Evolutionary conservation across 2,113 vertebrate genomes (phyloP).

Genomic region (Peromyscus polionotus): DNA sequence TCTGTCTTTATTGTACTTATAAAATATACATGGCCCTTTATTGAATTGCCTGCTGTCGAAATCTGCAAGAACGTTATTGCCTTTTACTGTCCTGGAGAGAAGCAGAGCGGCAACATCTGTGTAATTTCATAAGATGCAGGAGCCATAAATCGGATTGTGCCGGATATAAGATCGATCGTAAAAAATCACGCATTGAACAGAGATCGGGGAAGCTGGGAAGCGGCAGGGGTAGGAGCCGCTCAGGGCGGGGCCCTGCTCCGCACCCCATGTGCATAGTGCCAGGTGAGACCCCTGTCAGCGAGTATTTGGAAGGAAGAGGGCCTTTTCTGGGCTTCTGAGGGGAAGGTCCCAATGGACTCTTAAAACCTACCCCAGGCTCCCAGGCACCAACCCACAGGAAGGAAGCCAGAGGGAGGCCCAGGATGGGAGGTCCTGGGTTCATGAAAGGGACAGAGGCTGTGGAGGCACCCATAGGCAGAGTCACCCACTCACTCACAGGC

Average conservation of each 20-base stretch:
- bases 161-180: slow-evolving; percentile 88
- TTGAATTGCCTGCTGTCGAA: slow-evolving; percentile 92
- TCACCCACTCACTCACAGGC: neutral
- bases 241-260: neutral
- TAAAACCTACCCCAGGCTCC: neutral
- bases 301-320: slow-evolving; percentile 4
- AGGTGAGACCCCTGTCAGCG: slow-evolving; percentile 25
- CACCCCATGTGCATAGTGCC: neutral
- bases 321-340: neutral
- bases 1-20: slow-evolving; percentile 92
- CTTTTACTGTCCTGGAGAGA: slow-evolving; percentile 92
- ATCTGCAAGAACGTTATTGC: slow-evolving; percentile 93
- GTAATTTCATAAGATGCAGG: slow-evolving; percentile 91
- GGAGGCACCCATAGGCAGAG: no score
- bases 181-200: slow-evolving; percentile 85
- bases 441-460: neutral
- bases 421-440: neutral
- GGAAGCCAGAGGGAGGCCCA: neutral
- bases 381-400: neutral
- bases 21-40: slow-evolving; percentile 93
- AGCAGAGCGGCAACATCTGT: slow-evolving; percentile 88
- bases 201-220: slow-evolving; percentile 72
- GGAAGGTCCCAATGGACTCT: neutral
- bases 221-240: slow-evolving; percentile 22
- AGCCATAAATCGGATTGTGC: slow-evolving; percentile 91